These are phyloP conservation scores for Sphenodon punctatus DNA, from an alignment of 2,797 vertebrate species.

Conservation along the genomic window DNA sequence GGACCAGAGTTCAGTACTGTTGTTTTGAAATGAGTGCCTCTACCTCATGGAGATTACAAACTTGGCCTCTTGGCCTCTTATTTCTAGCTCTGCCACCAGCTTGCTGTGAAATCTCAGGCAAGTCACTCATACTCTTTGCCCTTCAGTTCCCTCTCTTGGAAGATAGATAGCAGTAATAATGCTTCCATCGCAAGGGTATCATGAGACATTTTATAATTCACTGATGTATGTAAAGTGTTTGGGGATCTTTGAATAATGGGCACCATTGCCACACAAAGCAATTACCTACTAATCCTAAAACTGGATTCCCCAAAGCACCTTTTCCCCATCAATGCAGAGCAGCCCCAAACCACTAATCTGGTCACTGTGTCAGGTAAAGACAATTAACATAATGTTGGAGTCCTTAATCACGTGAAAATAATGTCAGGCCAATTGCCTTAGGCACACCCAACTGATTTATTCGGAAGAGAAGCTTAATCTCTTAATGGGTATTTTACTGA, in stretches of 20 bases:
- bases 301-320: neutral
- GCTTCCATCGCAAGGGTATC: no score
- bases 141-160: neutral
- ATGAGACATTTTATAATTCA: neutral
- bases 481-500: slow-evolving; percentile 57
- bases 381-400: slow-evolving; percentile 23
- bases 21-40: neutral
- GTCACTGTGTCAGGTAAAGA: neutral
- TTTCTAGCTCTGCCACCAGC: neutral
- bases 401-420: slow-evolving; percentile 45
- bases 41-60: neutral
- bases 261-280: neutral
- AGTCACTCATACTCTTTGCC: neutral
- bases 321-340: neutral
- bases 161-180: neutral
- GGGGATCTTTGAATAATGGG: slow-evolving; percentile 1
- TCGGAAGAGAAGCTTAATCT: slow-evolving; percentile 57
- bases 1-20: neutral
- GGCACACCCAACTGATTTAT: slow-evolving; percentile 50
- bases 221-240: neutral
- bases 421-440: slow-evolving; percentile 31
- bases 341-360: neutral
- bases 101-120: neutral
- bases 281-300: slow-evolving; percentile 1
- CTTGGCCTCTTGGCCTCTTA: neutral